Base-by-base conservation (phyloP, 1,140 invertebrate species). In the Odontomachus brunneus region DNA sequence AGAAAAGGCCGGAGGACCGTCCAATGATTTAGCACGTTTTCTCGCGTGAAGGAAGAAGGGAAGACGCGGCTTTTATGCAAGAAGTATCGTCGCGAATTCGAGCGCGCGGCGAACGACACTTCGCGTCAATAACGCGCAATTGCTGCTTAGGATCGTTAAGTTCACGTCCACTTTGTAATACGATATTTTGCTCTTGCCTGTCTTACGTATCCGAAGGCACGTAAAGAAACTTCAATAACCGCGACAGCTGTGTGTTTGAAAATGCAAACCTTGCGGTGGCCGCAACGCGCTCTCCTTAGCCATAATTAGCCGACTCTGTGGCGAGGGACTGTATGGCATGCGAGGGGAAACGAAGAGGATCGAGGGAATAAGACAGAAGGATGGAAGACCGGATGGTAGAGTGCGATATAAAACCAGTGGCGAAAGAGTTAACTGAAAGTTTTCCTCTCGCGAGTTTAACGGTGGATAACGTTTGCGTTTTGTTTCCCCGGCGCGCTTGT, bases 1-100 rank as follows among this genome's bases (percentile, higher is more conserved):
- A 65, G 53, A 65, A 49, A 74, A 71, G 71, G 24, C 44, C 38
- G 78, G 15, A 73, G 84, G 38, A 72, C 53, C 57, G 49, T 66
- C 9, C 55, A 60, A 86, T 86, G 86, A 86, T 87, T 84, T 86
- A 86, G 84, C 84, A 83, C 72, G 65, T 86, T 80, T 71, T 48
- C 44, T 80, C 33, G 66, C 24, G 51, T 65, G 51, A 80, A 57
- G 65, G 22, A 71, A 59, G 65, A 65, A 44, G 14, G 24, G 51
- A 33, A 38, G 59, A 71, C 22, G 69, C 69, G 75, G 65, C 75
- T 80, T 80, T 80, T 69, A 48, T 80, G 51, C 38, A 65, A 57
- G 71, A 71, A 80, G 57, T 55, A 71, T 48, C 57, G n/a, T 57
- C 33, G 65, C 33, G 66, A 19, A 19, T 26, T 4, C 17, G 44